These are phyloP conservation scores for Dipodomys spectabilis DNA, from an alignment of 2,113 vertebrate genomes.

Conservation along the genomic window DNA sequence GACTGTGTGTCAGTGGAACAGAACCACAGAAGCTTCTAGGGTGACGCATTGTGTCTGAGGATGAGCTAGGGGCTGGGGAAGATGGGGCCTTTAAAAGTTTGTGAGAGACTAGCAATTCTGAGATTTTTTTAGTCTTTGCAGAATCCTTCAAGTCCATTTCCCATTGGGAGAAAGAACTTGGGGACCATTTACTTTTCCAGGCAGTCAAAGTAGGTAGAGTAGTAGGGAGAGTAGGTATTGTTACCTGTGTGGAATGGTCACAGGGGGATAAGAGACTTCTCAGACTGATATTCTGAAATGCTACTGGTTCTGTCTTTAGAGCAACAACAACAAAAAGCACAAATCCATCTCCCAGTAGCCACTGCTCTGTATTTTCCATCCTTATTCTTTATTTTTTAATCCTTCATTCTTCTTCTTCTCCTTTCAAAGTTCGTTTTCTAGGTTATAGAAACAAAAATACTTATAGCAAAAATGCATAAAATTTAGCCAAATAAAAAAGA, in stretches of 20 bases:
- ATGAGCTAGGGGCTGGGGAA: not conserved
- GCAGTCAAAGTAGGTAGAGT: not conserved
- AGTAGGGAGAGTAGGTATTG: not conserved
- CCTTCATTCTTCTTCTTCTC: not conserved
- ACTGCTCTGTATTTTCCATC: conserved; percentile 16
- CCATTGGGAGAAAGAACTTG: not conserved
- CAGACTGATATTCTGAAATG: not conserved
- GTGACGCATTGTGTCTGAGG: not conserved
- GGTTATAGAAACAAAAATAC: not conserved
- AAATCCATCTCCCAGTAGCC: not conserved
- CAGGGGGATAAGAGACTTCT: not conserved
- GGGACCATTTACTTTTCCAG: not conserved
- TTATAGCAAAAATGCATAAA: not conserved
- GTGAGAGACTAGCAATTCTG: not conserved
- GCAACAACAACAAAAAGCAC: no score
- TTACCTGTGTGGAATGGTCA: not conserved
- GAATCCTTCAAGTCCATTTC: not conserved
- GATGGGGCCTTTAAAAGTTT: not conserved
- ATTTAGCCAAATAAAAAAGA: not conserved
- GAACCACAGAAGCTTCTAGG: not conserved
- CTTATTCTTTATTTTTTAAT: not conserved
- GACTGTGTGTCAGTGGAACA: not conserved
- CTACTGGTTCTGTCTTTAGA: not conserved
- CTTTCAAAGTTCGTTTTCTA: not conserved
- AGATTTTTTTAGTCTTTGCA: not conserved